Evolutionary conservation across 1,140 invertebrate species (phyloP), one percentile per base, ranked within the genome.

Genomic region (Megalonaias nervosa): DNA sequence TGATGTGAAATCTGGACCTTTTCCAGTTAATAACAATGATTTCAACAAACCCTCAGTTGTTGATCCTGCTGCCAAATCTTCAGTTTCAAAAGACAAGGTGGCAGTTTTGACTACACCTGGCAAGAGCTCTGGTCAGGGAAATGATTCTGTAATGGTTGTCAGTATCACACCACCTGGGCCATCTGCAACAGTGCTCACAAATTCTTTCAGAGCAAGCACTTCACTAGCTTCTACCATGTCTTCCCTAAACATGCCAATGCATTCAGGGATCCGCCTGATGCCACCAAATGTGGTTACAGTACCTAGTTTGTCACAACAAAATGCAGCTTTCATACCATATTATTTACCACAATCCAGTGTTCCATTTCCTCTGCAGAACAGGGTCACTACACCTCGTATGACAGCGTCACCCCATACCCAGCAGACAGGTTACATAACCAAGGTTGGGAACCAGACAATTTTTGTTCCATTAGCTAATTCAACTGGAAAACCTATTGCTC

Each of bases 351-450:
- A 21, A 26, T 26, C 56, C 23, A 59, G 38, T n/a, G 58, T 64
- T 58, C 26, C 31, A n/a, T 23, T 31, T 31, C n/a, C 59, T 19
- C 56, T 68, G 14, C 67, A 26, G 12, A 31, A 56, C 15, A 48
- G 31, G 38, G 67, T 64, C 21, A 70, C 48, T 26, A 48, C 64
- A 5, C 65, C 61, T 61, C 59, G 38, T 48, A 48, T 48, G 38
- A 9, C 67, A 38, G 64, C 71, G 26, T 68, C 69, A 31, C 75
- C 65, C 16, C 75, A 77, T 26, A 67, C 71, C n/a, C 74, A 77
- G 57, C 77, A 82, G 62, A 57, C 74, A 21, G 77, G 75, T 64
- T 77, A 80, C 59, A 66, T 74, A n/a, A 71, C 65, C n/a, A 71
- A 78, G 38, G 61, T 66, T 60, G 67, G 75, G 13, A 81, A 73